Evolutionary conservation across 1,140 invertebrate genomes (phyloP), one percentile per base, ranked within the genome.

Genomic region (Ostrea edulis): DNA sequence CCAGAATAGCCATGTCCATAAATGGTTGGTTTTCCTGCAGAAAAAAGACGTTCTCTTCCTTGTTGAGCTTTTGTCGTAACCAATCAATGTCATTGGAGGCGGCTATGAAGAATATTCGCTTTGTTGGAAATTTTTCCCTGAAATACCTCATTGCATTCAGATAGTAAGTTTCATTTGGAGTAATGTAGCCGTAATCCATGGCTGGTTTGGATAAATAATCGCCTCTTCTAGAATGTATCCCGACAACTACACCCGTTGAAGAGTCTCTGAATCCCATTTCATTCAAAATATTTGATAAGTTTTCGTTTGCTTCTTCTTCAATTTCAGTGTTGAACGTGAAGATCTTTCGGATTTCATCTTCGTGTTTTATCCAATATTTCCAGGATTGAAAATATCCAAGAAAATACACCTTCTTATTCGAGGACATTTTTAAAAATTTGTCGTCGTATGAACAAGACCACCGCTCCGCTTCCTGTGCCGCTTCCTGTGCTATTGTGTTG

Each of bases 1-100:
- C 82, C 11, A 93, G 82, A 11, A 92, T 52, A 11, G 90, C 91
- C 87, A 94, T 89, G 82, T 94, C 93, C 89, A 89, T 65, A 93
- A 84, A 84, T 35, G 84, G 51, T 0, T 22, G 3, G 71, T 89
- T 88, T 7, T 71, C 83, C 7, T 84, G 20, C 17, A 89, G 82
- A 17, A 90, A 85, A 29, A 55, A 55, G 25, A 85, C 55, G 58
- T 91, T 71, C 9, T 83, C 58, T 35, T 86, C 25, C 12, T 53
- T 82, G 17, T 54, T 20, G 8, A 92, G 44, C 25, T 87, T 44
- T 17, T 82, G 53, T 14, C 17, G 29, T 9, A 65, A 53, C 90
- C 91, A 92, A 11, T 25, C 22, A 8, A 84, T 51, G 52, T 91
- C 88, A 58, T 92, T 89, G 2, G 90, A 88, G 62, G 87, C 87